A percentile compares a stretch with the other conserved stretches of the same genome.
These are phyloP conservation scores for Galago senegalensis DNA, from an alignment of 2,797 vertebrate species.

Conservation along the genomic window DNA sequence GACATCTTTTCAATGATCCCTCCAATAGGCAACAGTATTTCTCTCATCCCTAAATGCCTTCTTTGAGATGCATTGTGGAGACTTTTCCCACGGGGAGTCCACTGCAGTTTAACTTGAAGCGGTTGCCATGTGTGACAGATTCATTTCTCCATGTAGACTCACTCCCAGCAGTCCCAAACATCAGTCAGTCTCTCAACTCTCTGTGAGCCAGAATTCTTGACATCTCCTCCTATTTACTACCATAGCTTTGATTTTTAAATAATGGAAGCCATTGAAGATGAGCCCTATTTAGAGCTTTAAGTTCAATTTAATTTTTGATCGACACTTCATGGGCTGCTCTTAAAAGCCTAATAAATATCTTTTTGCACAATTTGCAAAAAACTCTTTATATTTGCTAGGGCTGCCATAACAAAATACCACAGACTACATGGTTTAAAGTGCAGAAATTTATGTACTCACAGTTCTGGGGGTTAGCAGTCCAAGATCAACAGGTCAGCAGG, in stretches of 20 bases:
- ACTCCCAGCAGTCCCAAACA: not conserved
- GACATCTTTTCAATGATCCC: not conserved
- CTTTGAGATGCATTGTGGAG: not conserved
- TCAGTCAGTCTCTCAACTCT: not conserved
- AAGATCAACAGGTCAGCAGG: not conserved
- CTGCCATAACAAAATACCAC: not conserved
- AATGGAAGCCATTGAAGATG: not conserved
- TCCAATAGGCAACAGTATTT: not conserved
- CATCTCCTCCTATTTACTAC: not conserved
- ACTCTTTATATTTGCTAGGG: not conserved
- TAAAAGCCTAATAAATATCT: not conserved
- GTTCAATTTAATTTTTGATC: not conserved
- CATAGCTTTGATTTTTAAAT: not conserved
- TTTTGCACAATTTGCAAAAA: not conserved
- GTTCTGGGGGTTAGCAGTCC: not conserved
- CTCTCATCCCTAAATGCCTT: not conserved
- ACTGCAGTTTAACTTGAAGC: not conserved
- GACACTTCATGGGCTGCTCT: not conserved
- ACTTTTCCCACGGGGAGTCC: not conserved
- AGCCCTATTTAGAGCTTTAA: not conserved
- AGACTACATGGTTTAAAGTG: not conserved
- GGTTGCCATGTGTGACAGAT: not conserved
- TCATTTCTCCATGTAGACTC: not conserved
- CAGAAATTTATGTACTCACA: not conserved
- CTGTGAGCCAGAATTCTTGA: not conserved